These are phyloP conservation scores for Ascaphus truei DNA, from an alignment of 2,113 vertebrate species.

Conservation along the genomic window DNA sequence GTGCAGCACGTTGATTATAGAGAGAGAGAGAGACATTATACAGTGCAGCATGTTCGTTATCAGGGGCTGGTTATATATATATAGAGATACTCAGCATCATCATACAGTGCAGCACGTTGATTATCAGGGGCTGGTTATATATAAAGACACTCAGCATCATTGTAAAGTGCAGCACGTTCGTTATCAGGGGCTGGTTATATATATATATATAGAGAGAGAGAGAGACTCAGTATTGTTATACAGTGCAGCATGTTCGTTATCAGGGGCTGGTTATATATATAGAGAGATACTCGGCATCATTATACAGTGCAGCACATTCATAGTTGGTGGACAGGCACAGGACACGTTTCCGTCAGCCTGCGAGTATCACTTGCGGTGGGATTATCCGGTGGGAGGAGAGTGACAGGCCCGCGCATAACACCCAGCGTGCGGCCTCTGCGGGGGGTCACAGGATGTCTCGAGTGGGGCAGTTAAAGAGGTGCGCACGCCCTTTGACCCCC, in stretches of 20 bases:
- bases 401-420: neutral
- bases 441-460: neutral
- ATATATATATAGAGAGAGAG: no score
- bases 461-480: neutral
- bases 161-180: neutral
- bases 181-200: neutral
- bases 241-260: neutral
- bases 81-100: neutral
- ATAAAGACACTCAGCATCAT: neutral
- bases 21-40: neutral
- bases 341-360: no score
- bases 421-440: neutral
- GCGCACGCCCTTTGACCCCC: neutral
- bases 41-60: neutral
- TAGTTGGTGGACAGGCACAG: neutral
- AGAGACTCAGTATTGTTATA: no score
- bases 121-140: neutral
- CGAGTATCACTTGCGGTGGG: no score
- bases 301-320: neutral
- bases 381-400: no score
- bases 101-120: neutral
- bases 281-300: neutral
- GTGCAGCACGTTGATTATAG: neutral
- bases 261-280: neutral
- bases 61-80: neutral